A percentile compares a stretch with the other conserved stretches of the same genome.
Conservation (phyloP, 2,113 vertebrate species). For the Apus apus region DNA sequence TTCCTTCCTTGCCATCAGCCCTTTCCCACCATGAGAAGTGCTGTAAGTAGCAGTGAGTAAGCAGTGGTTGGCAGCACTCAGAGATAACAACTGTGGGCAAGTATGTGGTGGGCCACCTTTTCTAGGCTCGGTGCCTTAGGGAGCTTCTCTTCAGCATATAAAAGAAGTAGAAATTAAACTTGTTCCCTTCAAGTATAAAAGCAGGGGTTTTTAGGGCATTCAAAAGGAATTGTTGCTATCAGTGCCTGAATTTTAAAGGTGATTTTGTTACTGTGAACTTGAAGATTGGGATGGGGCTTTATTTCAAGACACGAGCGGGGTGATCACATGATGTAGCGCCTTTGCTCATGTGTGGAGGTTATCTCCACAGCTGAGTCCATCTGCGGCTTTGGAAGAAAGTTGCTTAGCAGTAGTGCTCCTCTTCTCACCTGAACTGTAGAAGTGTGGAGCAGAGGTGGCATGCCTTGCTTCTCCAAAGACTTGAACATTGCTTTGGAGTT, state of each 20-base stretch:
- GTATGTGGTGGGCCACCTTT: background rate
- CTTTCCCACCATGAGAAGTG: background rate
- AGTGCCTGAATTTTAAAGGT: background rate
- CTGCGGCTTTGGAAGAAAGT: background rate
- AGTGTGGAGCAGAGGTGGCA: background rate
- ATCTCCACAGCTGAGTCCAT: background rate
- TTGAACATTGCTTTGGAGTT: background rate
- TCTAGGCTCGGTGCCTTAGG: background rate
- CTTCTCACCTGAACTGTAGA: background rate
- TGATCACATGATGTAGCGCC: accelerated
- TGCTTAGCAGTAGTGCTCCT: background rate
- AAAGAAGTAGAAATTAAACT: background rate
- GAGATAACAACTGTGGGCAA: background rate
- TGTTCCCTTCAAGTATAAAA: background rate
- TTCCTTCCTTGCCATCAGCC: background rate
- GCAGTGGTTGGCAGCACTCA: background rate
- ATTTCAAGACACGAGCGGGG: background rate
- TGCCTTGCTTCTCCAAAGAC: background rate
- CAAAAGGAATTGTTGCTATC: background rate
- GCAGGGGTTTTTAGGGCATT: background rate
- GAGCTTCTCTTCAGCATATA: background rate
- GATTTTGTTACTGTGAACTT: background rate
- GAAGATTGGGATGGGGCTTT: background rate
- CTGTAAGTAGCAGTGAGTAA: background rate
- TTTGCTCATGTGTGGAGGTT: accelerated